Conservation (phyloP, 2,797 vertebrate species). For the Pachyuromys duprasi region DNA sequence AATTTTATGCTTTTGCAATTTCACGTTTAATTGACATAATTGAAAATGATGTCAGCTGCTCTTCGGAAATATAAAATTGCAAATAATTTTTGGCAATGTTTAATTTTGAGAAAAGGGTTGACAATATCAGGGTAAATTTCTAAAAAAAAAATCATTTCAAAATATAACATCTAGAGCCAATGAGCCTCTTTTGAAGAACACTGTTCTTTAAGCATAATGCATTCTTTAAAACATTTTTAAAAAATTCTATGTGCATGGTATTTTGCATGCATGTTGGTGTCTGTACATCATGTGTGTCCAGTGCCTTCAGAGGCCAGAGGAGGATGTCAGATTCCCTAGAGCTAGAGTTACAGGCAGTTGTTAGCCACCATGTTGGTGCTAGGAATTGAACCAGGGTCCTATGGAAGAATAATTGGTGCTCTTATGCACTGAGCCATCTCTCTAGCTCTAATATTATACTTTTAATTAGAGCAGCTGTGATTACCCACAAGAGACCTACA, state of each 20-base stretch:
- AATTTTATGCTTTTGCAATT: background rate
- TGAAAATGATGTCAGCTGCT: constrained; percentile 10
- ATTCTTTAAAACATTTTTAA: background rate
- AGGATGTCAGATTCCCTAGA: background rate
- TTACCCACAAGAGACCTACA: background rate
- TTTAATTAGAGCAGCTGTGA: background rate
- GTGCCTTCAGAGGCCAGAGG: background rate
- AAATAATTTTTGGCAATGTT: constrained; percentile 4
- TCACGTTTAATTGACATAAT: background rate
- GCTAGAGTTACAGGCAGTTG: background rate
- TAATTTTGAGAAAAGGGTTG: background rate
- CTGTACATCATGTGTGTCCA: background rate
- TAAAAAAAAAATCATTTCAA: constrained; percentile 10
- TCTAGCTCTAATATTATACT: background rate
- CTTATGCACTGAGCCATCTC: background rate
- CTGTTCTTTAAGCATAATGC: background rate
- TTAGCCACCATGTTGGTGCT: background rate
- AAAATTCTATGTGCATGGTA: background rate
- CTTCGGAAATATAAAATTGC: constrained; percentile 1
- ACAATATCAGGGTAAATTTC: background rate
- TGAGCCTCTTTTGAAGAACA: background rate
- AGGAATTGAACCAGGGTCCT: background rate
- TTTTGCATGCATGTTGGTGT: background rate
- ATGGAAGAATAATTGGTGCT: background rate
- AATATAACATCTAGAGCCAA: background rate